phyloP scores from a whole-genome alignment of 2,113 vertebrate species.

The Sitta europaea region DNA sequence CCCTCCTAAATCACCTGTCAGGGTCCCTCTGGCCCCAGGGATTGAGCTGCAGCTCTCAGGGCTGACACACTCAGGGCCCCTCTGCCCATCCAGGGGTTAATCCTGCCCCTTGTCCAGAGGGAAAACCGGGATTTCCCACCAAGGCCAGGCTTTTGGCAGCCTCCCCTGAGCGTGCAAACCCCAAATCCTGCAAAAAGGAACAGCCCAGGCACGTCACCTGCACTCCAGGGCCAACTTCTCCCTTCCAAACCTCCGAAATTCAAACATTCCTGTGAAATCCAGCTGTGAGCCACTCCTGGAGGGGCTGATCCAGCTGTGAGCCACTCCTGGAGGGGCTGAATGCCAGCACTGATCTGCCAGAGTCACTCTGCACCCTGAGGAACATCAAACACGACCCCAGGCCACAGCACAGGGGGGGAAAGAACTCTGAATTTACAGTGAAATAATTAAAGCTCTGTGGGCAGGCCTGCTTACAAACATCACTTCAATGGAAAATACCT shows the following conservation, averaged over 20 bases:
- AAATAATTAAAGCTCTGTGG: neutral
- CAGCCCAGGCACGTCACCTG: neutral
- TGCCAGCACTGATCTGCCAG: neutral
- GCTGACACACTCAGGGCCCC: neutral
- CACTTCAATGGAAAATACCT: neutral
- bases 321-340: neutral
- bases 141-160: neutral
- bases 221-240: neutral
- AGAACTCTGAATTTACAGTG: neutral
- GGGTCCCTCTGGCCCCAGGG: neutral
- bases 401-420: rapidly evolving
- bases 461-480: neutral
- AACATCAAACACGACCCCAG: neutral
- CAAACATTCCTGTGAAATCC: neutral
- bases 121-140: rapidly evolving
- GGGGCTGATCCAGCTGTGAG: neutral
- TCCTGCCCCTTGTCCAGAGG: neutral
- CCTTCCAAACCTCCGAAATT: neutral
- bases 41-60: neutral
- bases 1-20: neutral
- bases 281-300: neutral
- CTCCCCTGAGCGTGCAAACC: neutral
- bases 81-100: neutral
- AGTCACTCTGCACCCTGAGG: neutral
- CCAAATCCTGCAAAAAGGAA: neutral